Base-by-base conservation (phyloP, 2,113 vertebrate species). In the Axis porcinus region DNA sequence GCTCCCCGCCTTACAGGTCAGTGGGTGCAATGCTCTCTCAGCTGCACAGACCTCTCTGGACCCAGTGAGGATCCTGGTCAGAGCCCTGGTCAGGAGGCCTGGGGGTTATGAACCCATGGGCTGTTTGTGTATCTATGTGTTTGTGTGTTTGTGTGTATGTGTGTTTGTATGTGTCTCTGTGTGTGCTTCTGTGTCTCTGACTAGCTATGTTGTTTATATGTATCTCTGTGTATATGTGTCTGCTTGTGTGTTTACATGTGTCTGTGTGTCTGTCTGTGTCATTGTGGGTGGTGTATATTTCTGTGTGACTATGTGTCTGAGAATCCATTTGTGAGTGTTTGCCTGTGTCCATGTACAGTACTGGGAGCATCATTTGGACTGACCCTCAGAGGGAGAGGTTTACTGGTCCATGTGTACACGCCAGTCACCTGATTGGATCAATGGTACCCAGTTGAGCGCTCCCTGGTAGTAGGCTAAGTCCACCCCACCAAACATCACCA, bases 371-470 rank as follows among this genome's bases (percentile, higher is more conserved):
- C 43, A 6, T 16, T 8, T 0, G 1, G 12, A 17, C 33, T 12
- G 74, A 70, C 4, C 27, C 9, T 27, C 21, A 43, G 57, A 62
- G 27, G 19, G 4, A 43, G 40, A 64, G 62, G 7, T 15, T 64
- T 33, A 64, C 62, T 1, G 0, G 62, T 64, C 62, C 62, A 64
- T 64, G 8, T 1, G 6, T 45, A 98, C 19, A 82, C 95, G 93
- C 98, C 98, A 98, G 86, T 70, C 97, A 23, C 13, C 8, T 1
- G 45, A 64, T 6, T 2, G 74, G 55, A 96, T 93, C 78, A 97
- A 79, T 0, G 97, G 97, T 23, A 97, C 95, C 98, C 98, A 98
- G 15, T 91, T n/a, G 2, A 98, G 97, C 0, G 89, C 17, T 3
- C 96, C 96, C 0, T 6, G 27, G 74, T 96, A 91, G 74, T 96